These are phyloP conservation scores for Nemotelus pantherinus DNA, from an alignment of 2,888 invertebrate species.

Conservation along the genomic window DNA sequence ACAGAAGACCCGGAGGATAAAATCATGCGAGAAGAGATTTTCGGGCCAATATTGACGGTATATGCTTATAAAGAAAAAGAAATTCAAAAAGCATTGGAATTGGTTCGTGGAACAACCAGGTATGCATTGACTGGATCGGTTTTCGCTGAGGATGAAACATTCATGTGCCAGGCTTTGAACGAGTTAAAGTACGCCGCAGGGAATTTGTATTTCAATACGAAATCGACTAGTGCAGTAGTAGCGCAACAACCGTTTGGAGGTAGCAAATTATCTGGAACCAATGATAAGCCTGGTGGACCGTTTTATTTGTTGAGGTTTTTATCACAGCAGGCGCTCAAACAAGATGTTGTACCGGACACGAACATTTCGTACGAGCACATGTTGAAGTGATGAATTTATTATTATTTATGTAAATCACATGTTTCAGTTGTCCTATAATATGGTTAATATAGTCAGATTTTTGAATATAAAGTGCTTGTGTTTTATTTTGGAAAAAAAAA, in stretches of 20 bases:
- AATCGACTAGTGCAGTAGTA: constrained; percentile 96
- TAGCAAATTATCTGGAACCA: constrained; percentile 93
- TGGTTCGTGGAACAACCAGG: constrained; percentile 81
- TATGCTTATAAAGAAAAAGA: constrained; percentile 88
- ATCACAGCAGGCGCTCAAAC: constrained; percentile 91
- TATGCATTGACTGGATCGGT: constrained; percentile 95
- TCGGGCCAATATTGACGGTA: constrained; percentile 90
- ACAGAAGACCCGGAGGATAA: constrained; percentile 83
- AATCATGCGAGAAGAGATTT: constrained; percentile 92
- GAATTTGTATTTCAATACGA: constrained; percentile 97
- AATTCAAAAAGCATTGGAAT: constrained; percentile 72
- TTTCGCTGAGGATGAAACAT: constrained; percentile 82
- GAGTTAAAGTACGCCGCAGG: constrained; percentile 88
- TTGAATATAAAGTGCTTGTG: too few species aligned
- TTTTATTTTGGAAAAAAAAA: too few species aligned
- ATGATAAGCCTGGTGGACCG: constrained; percentile 98
- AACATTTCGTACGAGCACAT: not conserved
- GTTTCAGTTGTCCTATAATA: too few species aligned
- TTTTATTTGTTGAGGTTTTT: constrained; percentile 91
- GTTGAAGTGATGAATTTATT: not conserved
- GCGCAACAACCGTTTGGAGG: constrained; percentile 99
- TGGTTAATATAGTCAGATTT: too few species aligned
- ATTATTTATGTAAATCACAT: too few species aligned
- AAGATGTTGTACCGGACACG: constrained; percentile 67
- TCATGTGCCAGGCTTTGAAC: constrained; percentile 77